phyloP scores from a whole-genome alignment of 1,140 invertebrate species.

The Drosophila watanabei region DNA sequence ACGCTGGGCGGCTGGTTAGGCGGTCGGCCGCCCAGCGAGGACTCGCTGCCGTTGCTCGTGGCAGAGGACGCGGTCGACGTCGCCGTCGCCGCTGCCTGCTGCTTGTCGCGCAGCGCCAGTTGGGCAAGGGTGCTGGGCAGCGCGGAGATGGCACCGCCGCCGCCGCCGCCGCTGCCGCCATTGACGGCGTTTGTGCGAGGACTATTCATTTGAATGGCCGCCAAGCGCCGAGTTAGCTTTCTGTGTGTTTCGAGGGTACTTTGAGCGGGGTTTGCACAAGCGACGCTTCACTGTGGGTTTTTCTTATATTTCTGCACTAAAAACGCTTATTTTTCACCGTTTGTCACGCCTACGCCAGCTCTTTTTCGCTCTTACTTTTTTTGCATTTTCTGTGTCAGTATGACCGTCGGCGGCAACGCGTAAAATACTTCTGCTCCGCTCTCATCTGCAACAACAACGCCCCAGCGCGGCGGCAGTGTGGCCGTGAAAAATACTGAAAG shows the following conservation, averaged over 20 bases:
- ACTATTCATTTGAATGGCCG: conserved; percentile 79
- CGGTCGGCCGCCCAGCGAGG: conserved; percentile 60
- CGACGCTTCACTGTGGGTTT: conserved; percentile 18
- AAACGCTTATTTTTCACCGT: conserved; percentile 52
- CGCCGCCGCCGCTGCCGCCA: conserved; percentile 61
- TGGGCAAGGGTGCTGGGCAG: no score
- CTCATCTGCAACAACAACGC: conserved; percentile 34
- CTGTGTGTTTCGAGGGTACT: conserved; percentile 1
- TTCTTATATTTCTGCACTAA: conserved; percentile 20
- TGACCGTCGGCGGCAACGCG: conserved; percentile 54
- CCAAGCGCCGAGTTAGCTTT: conserved; percentile 30
- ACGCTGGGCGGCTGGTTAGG: conserved; percentile 77
- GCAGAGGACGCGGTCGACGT: conserved; percentile 60
- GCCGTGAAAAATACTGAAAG: conserved; percentile 28
- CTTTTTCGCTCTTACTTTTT: conserved; percentile 69
- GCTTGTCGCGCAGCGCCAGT: conserved; percentile 79
- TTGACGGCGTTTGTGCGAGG: conserved; percentile 76
- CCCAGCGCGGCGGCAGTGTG: conserved; percentile 19
- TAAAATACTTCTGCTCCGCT: conserved; percentile 27
- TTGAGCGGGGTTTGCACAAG: conserved; percentile 9
- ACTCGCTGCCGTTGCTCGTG: conserved; percentile 62
- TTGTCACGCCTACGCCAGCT: conserved; percentile 78
- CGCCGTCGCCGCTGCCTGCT: conserved; percentile 65
- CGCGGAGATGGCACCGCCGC: no score
- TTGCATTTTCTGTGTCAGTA: conserved; percentile 65